phyloP scores from a whole-genome alignment of 2,113 vertebrate species.

The Bubo blakistoni region DNA sequence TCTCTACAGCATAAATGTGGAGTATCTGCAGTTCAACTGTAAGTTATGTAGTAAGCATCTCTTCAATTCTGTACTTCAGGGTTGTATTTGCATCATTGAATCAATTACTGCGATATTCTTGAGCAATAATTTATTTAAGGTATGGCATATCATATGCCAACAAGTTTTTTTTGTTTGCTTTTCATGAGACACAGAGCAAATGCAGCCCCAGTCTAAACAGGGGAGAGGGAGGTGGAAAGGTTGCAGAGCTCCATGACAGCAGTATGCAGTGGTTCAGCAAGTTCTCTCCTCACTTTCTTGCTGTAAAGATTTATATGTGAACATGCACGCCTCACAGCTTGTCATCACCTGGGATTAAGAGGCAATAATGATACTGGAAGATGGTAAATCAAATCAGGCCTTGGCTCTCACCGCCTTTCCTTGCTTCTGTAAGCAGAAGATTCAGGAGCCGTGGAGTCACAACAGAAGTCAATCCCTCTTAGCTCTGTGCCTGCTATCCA shows the following conservation, averaged over 20 bases:
- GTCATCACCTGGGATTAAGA: not conserved
- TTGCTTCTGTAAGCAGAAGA: not conserved
- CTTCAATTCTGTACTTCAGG: not conserved
- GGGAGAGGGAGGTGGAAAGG: not conserved
- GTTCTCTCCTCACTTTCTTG: not conserved
- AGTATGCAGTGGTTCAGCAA: rapidly evolving
- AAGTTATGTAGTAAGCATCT: not conserved
- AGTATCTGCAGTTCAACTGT: not conserved
- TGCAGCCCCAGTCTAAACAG: not conserved
- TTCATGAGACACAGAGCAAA: not conserved
- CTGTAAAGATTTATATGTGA: not conserved
- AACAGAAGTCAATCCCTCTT: not conserved
- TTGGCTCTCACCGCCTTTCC: not conserved
- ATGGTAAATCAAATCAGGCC: not conserved
- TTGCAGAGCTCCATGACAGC: not conserved
- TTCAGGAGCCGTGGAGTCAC: not conserved
- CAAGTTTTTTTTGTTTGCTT: not conserved
- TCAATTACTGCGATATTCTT: not conserved
- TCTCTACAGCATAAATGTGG: not conserved
- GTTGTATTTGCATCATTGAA: not conserved
- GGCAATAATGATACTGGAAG: not conserved
- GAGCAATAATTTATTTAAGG: not conserved
- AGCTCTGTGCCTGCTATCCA: not conserved
- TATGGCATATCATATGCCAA: not conserved
- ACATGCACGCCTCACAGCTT: rapidly evolving